Percentiles rank a stretch among this genome's conserved stretches.
Evolutionary conservation across 2,797 vertebrate genomes (phyloP).

Genomic region (Protonibea diacanthus): DNA sequence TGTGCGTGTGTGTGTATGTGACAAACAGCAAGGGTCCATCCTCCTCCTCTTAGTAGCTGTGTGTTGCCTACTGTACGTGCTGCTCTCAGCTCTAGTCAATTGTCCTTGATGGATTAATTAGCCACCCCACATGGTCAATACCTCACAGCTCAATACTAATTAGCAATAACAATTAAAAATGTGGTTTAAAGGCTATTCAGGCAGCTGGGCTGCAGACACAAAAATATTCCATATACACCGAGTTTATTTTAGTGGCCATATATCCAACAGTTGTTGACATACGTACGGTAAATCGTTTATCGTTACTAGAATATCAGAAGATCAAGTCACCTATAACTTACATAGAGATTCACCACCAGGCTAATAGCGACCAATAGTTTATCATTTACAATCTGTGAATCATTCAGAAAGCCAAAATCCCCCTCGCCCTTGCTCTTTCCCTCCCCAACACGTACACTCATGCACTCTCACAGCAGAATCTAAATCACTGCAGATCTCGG

Average conservation of each 20-base stretch:
- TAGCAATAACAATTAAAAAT: slow-evolving; percentile 49
- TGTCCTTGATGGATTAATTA: slow-evolving; percentile 78
- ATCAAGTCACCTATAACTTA: slow-evolving; percentile 16
- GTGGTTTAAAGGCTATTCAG: slow-evolving; percentile 39
- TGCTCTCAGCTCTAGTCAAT: slow-evolving; percentile 67
- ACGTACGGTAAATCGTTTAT: slow-evolving; percentile 27
- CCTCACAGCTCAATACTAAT: slow-evolving; percentile 69
- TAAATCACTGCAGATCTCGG: slow-evolving; percentile 66
- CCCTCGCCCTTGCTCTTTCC: not conserved
- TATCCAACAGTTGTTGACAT: not conserved
- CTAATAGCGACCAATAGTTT: slow-evolving; percentile 35
- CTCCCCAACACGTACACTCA: not conserved
- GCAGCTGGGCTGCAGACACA: slow-evolving; percentile 5
- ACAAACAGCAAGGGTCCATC: slow-evolving; percentile 44
- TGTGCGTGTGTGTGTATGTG: slow-evolving; percentile 24
- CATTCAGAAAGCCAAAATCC: slow-evolving; percentile 33
- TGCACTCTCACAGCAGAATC: slow-evolving; percentile 36
- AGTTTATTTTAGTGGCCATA: too few species aligned
- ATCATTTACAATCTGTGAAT: slow-evolving; percentile 44
- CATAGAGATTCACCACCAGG: slow-evolving; percentile 32
- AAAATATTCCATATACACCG: not conserved
- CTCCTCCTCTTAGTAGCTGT: slow-evolving; percentile 46
- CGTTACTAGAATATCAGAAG: slow-evolving; percentile 11
- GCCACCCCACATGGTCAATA: slow-evolving; percentile 67
- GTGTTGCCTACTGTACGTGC: slow-evolving; percentile 51